Base-by-base conservation (phyloP, 2,113 vertebrate genomes). In the Corydoras maculifer region DNA sequence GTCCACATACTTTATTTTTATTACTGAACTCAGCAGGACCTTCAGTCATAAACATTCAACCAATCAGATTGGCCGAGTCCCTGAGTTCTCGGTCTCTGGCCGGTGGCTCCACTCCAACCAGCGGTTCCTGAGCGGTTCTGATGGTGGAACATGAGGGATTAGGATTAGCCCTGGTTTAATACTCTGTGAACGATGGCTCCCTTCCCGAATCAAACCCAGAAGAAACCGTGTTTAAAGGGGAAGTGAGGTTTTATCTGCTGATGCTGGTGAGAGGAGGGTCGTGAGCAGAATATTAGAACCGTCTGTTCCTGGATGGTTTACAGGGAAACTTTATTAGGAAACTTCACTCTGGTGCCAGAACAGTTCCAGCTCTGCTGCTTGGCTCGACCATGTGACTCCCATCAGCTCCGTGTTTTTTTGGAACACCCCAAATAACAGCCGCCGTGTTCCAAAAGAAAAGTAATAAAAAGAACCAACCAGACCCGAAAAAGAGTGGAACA, bases 281-380 rank as follows among this genome's bases (percentile, higher is more conserved):
- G 35, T 54, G 32, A 32, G 5, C n/a, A 58, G 30, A 30, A 71
- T 50, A 62, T 68, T 43, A 73, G 35, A 49, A 14, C 53, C 62
- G 64, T 30, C 66, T 76, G 75, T 76, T 73, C 29, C 43, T 48
- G 54, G 13, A 76, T 62, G 13, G 32, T 70, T 81, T 76, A 74
- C 53, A 68, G 68, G 58, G 63, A 69, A 62, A 49, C 3, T 73
- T 80, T 71, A 76, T 77, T 57, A 59, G 78, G 71, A 77, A 73
- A 78, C 62, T 65, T 75, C 32, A 48, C 18, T 67, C 68, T 30
- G 29, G 58, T 76, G 78, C 77, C 73, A 69, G 73, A 68, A 10
- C 30, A 51, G 57, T 61, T 61, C 58, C 61, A 65, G 49, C 53
- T 3, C 50, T 51, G 35, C 50, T 54, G 59, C 53, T 59, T 32